Base-by-base conservation (phyloP, 2,113 vertebrate genomes). In the Tichodroma muraria region DNA sequence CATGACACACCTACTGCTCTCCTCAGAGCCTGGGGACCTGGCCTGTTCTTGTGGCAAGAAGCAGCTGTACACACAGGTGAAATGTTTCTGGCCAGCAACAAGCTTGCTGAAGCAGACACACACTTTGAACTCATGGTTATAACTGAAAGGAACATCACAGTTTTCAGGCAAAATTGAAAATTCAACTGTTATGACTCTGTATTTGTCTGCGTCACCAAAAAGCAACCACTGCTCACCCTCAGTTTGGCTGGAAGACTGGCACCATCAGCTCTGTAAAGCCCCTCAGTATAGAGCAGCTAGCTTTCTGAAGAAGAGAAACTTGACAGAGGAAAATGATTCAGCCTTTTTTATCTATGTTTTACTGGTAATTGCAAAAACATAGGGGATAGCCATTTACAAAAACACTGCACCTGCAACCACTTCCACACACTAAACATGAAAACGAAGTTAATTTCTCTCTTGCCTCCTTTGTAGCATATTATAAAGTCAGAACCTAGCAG, bases 161-260 rank as follows among this genome's bases (percentile, higher is more conserved):
- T 59, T 60, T 60, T 78, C 14, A 71, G 47, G 84, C 18, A 71
- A 40, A 81, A 75, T 2, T 53, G 21, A 69, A 69, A 82, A 70
- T 60, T 44, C 37, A 75, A 16, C 37, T 0, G 0, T 49, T 80
- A 27, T 15, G 38, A 60, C 44, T 44, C 22, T 3, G 2, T 19
- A 37, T 44, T 79, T 52, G 17, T 28, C 27, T 8, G 2, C 0
- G 0, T 25, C 30, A 28, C 0, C 0, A 61, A 71, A 45, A 72
- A 65, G 31, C 4, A 5, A 54, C 11, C 6, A 5, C 45, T 30
- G 61, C 35, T 83, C 17, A 22, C 7, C 18, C 20, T 10, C 0
- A 0, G 11, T 75, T 45, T 49, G 60, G 31, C 56, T 14, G 35
- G 23, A 53, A 78, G 25, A 35, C 0, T 2, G 57, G 25, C 65